These are phyloP conservation scores for Bombus waltoni DNA, from an alignment of 1,140 invertebrate genomes.

Conservation along the genomic window DNA sequence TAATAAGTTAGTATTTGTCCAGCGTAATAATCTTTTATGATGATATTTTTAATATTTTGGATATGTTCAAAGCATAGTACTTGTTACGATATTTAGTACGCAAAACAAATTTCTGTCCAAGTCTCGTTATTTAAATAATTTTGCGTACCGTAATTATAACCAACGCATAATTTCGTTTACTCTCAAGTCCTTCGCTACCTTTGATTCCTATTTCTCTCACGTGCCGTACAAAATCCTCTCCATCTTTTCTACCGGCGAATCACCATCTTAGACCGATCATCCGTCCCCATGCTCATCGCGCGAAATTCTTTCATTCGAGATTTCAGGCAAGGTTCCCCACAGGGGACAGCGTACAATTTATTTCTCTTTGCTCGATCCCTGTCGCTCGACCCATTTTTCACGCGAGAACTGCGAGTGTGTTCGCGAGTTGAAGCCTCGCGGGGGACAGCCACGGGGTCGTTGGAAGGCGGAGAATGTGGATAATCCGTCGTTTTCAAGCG, in stretches of 20 bases:
- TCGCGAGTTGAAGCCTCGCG: not conserved
- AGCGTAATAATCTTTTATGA: too few relatives aligned
- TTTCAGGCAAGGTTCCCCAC: not conserved
- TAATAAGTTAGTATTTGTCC: too few relatives aligned
- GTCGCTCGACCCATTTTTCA: constrained; percentile 1
- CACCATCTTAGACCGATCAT: not conserved
- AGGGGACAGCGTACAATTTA: not conserved
- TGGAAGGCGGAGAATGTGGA: not conserved
- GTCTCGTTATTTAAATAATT: too few relatives aligned
- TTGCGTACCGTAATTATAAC: too few relatives aligned
- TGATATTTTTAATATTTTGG: too few relatives aligned
- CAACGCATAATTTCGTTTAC: not conserved
- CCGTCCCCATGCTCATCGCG: not conserved
- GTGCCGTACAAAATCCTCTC: not conserved
- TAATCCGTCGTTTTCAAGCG: constrained; percentile 32
- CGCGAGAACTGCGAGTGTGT: not conserved
- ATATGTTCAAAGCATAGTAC: too few relatives aligned
- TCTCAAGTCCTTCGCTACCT: too few relatives aligned
- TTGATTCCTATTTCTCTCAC: not conserved
- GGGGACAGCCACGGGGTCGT: not conserved
- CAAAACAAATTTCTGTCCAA: too few relatives aligned
- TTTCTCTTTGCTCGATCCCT: not conserved
- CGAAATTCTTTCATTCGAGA: not conserved
- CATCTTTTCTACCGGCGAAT: not conserved
- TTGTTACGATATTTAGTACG: too few relatives aligned